Conservation (phyloP, 2,113 vertebrate genomes). For the Lagopus muta region DNA sequence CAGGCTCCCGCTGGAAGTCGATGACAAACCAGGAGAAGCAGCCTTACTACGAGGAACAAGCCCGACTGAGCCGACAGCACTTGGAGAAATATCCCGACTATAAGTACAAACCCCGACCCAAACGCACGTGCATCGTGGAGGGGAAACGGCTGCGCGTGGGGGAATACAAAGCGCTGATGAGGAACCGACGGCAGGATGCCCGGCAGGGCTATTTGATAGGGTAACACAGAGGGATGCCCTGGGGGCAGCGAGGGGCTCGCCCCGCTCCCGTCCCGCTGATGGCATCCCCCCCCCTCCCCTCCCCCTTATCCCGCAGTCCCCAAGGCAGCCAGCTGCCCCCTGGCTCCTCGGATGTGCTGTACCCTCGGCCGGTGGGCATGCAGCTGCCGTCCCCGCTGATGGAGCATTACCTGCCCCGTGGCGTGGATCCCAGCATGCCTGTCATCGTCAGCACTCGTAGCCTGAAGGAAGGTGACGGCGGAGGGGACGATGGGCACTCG, state of each 20-base stretch:
- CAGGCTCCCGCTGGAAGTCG: slow-evolving; percentile 96
- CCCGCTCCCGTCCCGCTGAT: not conserved
- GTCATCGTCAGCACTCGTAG: slow-evolving; percentile 81
- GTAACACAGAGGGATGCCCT: slow-evolving; percentile 69
- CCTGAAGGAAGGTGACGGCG: slow-evolving; percentile 71
- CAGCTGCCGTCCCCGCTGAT: slow-evolving; percentile 83
- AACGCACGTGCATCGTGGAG: slow-evolving; percentile 97
- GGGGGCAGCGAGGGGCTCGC: not conserved
- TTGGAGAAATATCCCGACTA: slow-evolving; percentile 98
- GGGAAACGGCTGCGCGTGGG: slow-evolving; percentile 93
- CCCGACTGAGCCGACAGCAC: slow-evolving; percentile 94
- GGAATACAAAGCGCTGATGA: slow-evolving; percentile 99
- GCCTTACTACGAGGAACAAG: slow-evolving; percentile 98
- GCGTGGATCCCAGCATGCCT: slow-evolving; percentile 79
- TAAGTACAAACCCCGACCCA: slow-evolving; percentile 96
- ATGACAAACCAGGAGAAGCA: slow-evolving; percentile 99
- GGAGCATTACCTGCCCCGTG: slow-evolving; percentile 89
- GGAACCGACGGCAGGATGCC: slow-evolving; percentile 92
- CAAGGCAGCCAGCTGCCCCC: slow-evolving; percentile 85
- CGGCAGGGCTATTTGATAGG: slow-evolving; percentile 87
- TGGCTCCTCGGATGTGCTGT: slow-evolving; percentile 81
- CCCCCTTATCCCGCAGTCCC: slow-evolving; percentile 73
- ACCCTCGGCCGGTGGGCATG: slow-evolving; percentile 81
- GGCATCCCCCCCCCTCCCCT: no score
- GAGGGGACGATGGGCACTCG: slow-evolving; percentile 65